Evolutionary conservation across 1,140 invertebrate genomes (phyloP).

Genomic region (Eurosta solidaginis): DNA sequence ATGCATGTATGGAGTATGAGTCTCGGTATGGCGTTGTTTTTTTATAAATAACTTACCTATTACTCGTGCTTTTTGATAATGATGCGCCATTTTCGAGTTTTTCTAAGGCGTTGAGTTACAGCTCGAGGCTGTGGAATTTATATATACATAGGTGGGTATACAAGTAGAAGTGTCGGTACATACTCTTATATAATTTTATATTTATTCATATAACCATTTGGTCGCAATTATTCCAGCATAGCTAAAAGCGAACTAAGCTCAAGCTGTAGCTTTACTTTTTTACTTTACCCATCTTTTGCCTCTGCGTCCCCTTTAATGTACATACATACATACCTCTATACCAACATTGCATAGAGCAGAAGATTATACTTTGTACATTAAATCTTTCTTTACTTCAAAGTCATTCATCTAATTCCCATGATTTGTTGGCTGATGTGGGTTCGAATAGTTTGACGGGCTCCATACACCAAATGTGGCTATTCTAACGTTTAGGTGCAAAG

Average conservation of each 20-base stretch:
- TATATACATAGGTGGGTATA: neutral
- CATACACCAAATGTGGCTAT: neutral
- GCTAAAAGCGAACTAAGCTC: no score
- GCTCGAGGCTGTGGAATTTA: neutral
- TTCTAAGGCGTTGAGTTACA: conserved; percentile 17
- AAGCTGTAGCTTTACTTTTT: neutral
- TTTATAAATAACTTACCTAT: neutral
- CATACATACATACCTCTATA: neutral
- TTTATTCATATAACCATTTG: neutral
- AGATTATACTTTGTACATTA: neutral
- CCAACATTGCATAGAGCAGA: no score
- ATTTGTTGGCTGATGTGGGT: neutral
- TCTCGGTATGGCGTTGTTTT: neutral
- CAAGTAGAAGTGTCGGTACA: neutral
- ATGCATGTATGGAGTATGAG: no score
- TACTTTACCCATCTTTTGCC: neutral
- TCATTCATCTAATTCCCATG: conserved; percentile 3
- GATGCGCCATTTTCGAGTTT: neutral
- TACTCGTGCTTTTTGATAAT: neutral
- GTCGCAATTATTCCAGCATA: neutral
- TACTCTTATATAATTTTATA: no score
- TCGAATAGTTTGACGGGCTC: conserved; percentile 1
- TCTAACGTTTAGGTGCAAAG: neutral
- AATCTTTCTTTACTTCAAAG: neutral
- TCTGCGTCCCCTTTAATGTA: neutral